phyloP scores from a whole-genome alignment of 2,113 vertebrate genomes.

The Tetrao urogallus region DNA sequence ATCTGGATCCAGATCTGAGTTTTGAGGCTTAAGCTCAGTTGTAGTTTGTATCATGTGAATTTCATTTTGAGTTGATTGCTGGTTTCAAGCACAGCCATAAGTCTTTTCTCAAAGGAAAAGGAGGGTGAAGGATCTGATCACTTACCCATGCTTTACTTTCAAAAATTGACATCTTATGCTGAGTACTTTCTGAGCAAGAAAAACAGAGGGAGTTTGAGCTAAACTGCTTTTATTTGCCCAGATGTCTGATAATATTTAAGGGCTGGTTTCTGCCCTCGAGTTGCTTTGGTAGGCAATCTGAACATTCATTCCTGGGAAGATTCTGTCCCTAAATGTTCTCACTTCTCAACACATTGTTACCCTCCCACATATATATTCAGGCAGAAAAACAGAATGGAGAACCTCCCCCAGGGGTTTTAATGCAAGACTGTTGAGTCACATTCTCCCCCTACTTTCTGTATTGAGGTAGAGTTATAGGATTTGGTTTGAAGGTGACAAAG shows the following conservation, averaged over 20 bases:
- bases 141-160: conserved; percentile 1
- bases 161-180: neutral
- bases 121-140: neutral
- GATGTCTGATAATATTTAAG: conserved; percentile 47
- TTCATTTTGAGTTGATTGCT: neutral
- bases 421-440: conserved; percentile 52
- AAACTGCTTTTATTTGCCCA: conserved; percentile 40
- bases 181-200: conserved; percentile 8
- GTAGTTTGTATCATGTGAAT: neutral
- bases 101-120: neutral
- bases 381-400: conserved; percentile 55
- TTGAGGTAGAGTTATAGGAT: neutral
- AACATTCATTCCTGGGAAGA: conserved; percentile 37
- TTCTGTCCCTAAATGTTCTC: conserved; percentile 59
- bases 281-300: conserved; percentile 1
- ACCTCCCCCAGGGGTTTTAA: conserved; percentile 55
- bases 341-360: conserved; percentile 64
- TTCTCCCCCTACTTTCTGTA: conserved; percentile 11
- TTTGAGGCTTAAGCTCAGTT: neutral
- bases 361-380: conserved; percentile 51
- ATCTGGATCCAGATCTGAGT: conserved; percentile 12
- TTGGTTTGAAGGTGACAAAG: conserved; percentile 6
- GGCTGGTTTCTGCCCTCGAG: conserved; percentile 38
- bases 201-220: conserved; percentile 7
- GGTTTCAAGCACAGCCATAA: neutral